A percentile compares a stretch with the other conserved stretches of the same genome.
phyloP scores from a whole-genome alignment of 2,797 vertebrate species.

The Leptoclinus maculatus region DNA sequence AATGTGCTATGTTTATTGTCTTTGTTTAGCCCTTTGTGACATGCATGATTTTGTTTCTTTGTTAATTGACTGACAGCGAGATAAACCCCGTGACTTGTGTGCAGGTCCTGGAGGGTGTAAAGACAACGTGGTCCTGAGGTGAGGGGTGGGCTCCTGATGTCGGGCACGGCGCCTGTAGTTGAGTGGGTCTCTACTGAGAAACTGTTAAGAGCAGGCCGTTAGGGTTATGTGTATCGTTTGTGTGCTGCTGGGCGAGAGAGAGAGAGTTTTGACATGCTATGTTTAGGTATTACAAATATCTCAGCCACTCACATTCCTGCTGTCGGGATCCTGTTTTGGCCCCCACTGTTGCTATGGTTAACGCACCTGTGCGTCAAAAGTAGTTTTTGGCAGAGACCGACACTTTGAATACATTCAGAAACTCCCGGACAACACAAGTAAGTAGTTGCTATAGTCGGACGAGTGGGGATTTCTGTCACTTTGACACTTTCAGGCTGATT shows the following conservation, averaged over 20 bases:
- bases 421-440: constrained; percentile 4
- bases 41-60: constrained; percentile 62
- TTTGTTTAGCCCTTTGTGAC: constrained; percentile 65
- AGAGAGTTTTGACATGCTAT: constrained; percentile 78
- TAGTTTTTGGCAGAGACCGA: constrained; percentile 46
- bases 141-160: constrained; percentile 47
- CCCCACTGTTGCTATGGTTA: constrained; percentile 72
- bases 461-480: constrained; percentile 8
- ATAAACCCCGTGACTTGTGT: constrained; percentile 54
- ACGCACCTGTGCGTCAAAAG: constrained; percentile 75
- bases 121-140: constrained; percentile 37
- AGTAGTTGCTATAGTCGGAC: background rate
- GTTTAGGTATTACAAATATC: constrained; percentile 85
- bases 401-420: constrained; percentile 23
- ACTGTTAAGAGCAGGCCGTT: constrained; percentile 66
- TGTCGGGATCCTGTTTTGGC: constrained; percentile 58
- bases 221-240: constrained; percentile 70
- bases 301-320: constrained; percentile 78
- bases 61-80: constrained; percentile 61
- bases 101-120: constrained; percentile 45
- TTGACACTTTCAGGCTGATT: background rate
- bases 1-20: constrained; percentile 66
- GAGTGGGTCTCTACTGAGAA: constrained; percentile 56
- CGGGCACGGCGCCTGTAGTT: constrained; percentile 31
- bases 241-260: constrained; percentile 73